Conservation (phyloP, 2,113 vertebrate genomes). For the Corvus cornix region DNA sequence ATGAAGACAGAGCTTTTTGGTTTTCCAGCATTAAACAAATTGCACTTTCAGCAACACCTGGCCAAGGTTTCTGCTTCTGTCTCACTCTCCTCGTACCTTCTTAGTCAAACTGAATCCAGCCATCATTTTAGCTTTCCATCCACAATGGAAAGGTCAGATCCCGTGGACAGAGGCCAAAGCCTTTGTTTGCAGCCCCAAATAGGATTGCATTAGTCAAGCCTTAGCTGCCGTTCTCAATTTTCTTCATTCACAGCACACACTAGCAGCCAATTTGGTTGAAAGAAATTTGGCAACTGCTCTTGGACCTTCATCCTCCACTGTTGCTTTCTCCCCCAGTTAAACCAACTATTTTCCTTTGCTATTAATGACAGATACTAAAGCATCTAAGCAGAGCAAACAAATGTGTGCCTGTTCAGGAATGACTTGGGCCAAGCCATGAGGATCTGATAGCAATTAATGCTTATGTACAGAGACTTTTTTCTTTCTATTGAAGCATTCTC, state of each 20-base stretch:
- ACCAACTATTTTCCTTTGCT: background rate
- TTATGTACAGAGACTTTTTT: background rate
- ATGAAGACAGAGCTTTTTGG: background rate
- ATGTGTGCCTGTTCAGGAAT: background rate
- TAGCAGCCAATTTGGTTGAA: background rate
- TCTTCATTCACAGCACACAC: conserved; percentile 28
- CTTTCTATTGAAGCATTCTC: background rate
- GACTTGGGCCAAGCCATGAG: background rate
- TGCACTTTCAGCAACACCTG: background rate
- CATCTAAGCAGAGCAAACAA: background rate
- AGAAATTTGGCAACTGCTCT: conserved; percentile 33
- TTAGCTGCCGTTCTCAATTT: conserved; percentile 34
- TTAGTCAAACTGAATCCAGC: background rate
- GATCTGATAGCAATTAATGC: background rate
- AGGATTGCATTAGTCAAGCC: conserved; percentile 26
- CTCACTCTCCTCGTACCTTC: background rate
- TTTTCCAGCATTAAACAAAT: background rate
- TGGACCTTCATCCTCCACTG: conserved; percentile 3
- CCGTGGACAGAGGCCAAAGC: conserved; percentile 10
- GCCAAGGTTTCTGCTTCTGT: background rate
- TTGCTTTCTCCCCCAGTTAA: background rate
- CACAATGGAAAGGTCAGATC: background rate
- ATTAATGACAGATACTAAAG: background rate
- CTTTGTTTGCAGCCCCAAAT: conserved; percentile 36
- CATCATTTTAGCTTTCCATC: background rate